Evolutionary conservation across 2,888 invertebrate genomes (phyloP).

Genomic region (Tetragnatha montana): DNA sequence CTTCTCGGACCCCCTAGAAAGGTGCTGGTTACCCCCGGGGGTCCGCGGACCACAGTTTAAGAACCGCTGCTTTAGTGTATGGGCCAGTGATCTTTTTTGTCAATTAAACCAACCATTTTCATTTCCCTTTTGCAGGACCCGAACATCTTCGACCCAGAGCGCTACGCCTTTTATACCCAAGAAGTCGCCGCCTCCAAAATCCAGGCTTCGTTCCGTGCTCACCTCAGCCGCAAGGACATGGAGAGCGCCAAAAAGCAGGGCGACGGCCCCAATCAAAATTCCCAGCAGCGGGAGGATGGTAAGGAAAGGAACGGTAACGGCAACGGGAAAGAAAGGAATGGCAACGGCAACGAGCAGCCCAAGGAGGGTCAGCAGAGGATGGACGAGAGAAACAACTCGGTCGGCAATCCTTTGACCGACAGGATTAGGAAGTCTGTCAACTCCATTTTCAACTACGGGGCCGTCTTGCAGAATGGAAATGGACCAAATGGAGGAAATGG

Average conservation of each 20-base stretch:
- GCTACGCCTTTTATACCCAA: conserved; percentile 20
- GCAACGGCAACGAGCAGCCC: background rate
- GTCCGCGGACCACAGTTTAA: too few relatives aligned
- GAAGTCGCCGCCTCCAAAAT: conserved; percentile 52
- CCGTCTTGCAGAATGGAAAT: too few relatives aligned
- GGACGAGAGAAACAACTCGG: background rate
- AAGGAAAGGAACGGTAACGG: background rate
- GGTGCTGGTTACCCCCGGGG: too few relatives aligned
- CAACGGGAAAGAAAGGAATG: background rate
- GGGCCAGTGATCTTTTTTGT: too few relatives aligned
- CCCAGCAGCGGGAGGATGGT: conserved; percentile 1
- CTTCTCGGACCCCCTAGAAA: too few relatives aligned
- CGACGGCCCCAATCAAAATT: conserved; percentile 11
- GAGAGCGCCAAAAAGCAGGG: background rate
- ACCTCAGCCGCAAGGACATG: conserved; percentile 3
- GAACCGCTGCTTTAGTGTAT: too few relatives aligned
- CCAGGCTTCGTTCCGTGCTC: conserved; percentile 51
- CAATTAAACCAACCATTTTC: background rate
- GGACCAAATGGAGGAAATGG: too few relatives aligned
- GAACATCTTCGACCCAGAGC: conserved; percentile 52
- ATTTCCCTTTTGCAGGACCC: conserved; percentile 38
- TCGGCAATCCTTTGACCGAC: background rate
- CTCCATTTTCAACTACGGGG: background rate
- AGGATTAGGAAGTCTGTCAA: conserved; percentile 21
- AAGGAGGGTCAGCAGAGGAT: background rate